phyloP scores from a whole-genome alignment of 2,113 vertebrate species.

The Petaurus breviceps region DNA sequence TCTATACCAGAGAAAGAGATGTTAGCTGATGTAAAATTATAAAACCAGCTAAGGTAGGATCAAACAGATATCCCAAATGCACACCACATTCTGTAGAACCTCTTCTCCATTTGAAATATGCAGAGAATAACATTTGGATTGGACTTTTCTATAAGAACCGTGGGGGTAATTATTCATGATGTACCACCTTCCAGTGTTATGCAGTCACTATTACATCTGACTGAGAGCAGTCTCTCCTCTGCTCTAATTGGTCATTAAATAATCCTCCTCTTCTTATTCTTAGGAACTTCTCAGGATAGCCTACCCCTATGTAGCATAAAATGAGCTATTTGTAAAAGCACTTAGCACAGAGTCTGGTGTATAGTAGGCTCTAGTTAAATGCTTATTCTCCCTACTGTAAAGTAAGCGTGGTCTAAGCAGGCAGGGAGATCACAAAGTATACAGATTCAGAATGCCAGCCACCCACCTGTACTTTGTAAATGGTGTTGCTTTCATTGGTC shows the following conservation, averaged over 20 bases:
- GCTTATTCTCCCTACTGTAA: neutral
- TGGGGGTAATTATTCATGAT: neutral
- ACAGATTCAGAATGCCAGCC: neutral
- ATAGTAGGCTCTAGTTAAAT: neutral
- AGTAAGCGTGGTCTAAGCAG: neutral
- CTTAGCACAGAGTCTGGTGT: neutral
- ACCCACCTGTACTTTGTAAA: conserved; percentile 38
- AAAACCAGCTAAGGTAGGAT: too few species aligned
- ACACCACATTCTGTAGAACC: neutral
- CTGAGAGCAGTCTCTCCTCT: neutral
- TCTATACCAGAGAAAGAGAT: neutral
- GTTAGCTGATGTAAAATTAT: neutral
- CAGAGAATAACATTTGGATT: neutral
- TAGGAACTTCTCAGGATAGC: neutral
- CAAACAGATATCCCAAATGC: neutral
- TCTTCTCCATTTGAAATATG: neutral
- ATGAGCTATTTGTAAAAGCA: neutral
- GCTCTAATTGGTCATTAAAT: neutral
- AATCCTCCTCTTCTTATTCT: neutral
- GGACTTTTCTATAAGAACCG: neutral
- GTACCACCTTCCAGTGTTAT: neutral
- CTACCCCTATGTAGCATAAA: neutral
- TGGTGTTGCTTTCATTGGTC: conserved; percentile 7
- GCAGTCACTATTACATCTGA: neutral
- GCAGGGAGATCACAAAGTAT: neutral